phyloP scores from a whole-genome alignment of 2,113 vertebrate genomes.

The Labrus mixtus region DNA sequence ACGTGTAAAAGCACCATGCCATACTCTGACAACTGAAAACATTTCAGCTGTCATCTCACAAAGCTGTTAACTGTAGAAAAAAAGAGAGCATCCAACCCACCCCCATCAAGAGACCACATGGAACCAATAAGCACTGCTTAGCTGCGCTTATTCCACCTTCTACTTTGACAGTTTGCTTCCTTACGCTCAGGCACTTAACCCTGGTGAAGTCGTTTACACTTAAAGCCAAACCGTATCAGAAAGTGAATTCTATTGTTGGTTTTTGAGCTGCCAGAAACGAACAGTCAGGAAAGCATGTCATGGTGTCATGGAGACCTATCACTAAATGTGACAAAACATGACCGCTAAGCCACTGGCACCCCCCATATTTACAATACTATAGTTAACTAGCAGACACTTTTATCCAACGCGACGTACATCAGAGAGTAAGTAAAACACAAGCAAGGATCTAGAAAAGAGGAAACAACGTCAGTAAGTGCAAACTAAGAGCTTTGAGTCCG shows the following conservation, averaged over 20 bases:
- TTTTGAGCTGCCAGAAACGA: not conserved
- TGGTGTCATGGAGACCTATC: not conserved
- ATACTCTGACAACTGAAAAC: not conserved
- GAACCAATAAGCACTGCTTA: not conserved
- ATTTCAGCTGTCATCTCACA: constrained; percentile 20
- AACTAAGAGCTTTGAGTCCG: no score
- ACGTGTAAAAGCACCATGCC: not conserved
- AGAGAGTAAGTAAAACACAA: no score
- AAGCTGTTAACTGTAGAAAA: constrained; percentile 20
- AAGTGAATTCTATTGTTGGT: not conserved
- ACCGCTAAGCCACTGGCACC: no score
- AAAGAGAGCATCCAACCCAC: not conserved
- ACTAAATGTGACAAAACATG: no score
- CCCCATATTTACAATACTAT: no score
- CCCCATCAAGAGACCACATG: not conserved
- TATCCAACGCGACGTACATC: no score
- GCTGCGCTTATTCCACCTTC: not conserved
- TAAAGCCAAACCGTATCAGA: not conserved
- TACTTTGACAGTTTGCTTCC: not conserved
- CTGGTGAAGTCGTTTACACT: not conserved
- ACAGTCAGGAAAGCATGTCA: not conserved
- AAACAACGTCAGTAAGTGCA: no score
- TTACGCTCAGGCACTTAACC: not conserved
- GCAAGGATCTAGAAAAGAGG: no score
- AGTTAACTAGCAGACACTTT: no score